Base-by-base conservation (phyloP, 2,113 vertebrate genomes). In the Chrysochloris asiatica region DNA sequence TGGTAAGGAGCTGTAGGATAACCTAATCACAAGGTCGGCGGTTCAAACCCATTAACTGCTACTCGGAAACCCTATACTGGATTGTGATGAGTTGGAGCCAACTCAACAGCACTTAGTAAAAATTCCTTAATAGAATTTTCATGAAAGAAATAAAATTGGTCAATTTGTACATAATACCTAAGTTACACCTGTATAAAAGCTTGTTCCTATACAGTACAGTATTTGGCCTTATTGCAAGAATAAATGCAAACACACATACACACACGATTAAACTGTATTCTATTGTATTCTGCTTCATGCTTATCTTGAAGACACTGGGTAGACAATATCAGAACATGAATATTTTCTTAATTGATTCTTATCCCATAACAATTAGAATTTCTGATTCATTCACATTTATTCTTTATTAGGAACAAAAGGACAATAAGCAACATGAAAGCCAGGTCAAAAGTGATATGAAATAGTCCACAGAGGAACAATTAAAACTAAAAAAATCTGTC, bases 101-200 rank as follows among this genome's bases (percentile, higher is more conserved):
- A n/a, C n/a, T n/a, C n/a, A n/a, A n/a, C n/a, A n/a, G n/a, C n/a
- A n/a, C n/a, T n/a, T n/a, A 85, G 17, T 73, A 19, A 83, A 50
- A 82, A 88, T 65, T 67, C 24, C 73, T 76, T 80, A 90, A 86
- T 91, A 67, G 76, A 95, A 83, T 33, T 76, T 88, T 83, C 50
- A 72, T 45, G 45, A 14, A 81, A 92, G 80, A 78, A 88, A 86
- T 56, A 86, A 33, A 76, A 76, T 86, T 83, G 38, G 48, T 33
- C 28, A 86, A 77, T 86, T 81, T 90, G 86, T 5, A 86, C 5
- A 52, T 1, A 83, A 22, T 26, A 91, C 8, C 36, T 69, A 17
- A 87, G 71, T 71, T 84, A 76, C 47, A 26, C 41, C 45, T 47
- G 56, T 75, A 21, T 73, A 36, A 83, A 92, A 95, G 86, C 14